Conservation (phyloP, 2,113 vertebrate genomes). For the Seriola dumerili region DNA sequence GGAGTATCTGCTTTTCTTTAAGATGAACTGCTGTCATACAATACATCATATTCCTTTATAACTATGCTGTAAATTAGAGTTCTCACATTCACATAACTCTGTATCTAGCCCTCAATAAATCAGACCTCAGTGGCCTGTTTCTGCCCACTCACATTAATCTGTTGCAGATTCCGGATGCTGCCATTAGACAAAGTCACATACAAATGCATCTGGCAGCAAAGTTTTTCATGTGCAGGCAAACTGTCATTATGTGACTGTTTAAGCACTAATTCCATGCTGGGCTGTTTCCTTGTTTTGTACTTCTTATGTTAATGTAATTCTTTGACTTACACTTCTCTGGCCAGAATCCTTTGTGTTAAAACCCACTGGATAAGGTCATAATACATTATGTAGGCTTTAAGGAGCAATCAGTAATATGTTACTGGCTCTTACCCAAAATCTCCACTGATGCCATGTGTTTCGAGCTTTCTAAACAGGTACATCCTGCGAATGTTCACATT, state of each 20-base stretch:
- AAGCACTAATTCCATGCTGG: not conserved
- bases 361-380: not conserved
- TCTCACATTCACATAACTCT: conserved; percentile 64
- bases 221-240: conserved; percentile 8
- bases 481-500: not conserved
- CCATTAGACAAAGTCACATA: not conserved
- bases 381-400: not conserved
- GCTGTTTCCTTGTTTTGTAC: not conserved
- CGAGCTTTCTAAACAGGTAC: not conserved
- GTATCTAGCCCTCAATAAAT: conserved; percentile 58
- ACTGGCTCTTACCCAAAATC: not conserved
- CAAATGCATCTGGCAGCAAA: conserved; percentile 3
- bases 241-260: not conserved
- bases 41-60: conserved; percentile 51
- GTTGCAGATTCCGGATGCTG: conserved; percentile 33
- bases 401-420: not conserved
- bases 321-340: not conserved
- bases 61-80: conserved; percentile 46
- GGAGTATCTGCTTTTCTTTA: conserved; percentile 66
- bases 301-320: not conserved
- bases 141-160: conserved; percentile 44
- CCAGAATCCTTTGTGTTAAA: not conserved
- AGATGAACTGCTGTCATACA: conserved; percentile 28
- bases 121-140: conserved; percentile 36
- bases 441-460: not conserved